Evolutionary conservation across 1,140 invertebrate species (phyloP).

Genomic region (Hirudo medicinalis): DNA sequence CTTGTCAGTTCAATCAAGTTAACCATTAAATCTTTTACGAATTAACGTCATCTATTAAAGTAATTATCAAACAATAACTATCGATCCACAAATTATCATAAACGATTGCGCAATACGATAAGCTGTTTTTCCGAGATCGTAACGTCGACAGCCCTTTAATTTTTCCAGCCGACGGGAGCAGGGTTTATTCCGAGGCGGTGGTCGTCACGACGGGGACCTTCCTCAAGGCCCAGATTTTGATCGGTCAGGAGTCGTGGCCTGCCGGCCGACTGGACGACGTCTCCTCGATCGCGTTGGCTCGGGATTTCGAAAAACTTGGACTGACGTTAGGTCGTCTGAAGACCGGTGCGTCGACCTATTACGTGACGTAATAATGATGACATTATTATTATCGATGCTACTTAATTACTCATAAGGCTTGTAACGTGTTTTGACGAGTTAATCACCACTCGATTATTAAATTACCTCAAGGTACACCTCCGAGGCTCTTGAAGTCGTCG

Average conservation of each 20-base stretch:
- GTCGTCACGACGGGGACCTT: constrained; percentile 89
- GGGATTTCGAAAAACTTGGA: constrained; percentile 57
- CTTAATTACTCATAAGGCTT: no score
- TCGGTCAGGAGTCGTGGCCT: constrained; percentile 61
- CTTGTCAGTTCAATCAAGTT: no score
- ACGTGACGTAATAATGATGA: background rate
- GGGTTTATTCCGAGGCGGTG: constrained; percentile 54
- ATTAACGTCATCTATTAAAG: no score
- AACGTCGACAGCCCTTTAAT: background rate
- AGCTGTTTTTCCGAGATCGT: no score
- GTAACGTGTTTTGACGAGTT: background rate
- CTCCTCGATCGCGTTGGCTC: constrained; percentile 65
- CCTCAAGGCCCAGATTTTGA: constrained; percentile 72
- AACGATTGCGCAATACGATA: no score
- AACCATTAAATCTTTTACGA: no score
- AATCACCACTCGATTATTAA: constrained; percentile 14
- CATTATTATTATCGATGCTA: background rate
- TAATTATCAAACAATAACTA: no score
- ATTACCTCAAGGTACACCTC: constrained; percentile 59
- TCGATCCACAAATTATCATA: no score
- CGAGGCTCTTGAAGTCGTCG: constrained; percentile 56
- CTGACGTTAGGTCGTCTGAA: constrained; percentile 74
- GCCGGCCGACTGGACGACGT: constrained; percentile 73
- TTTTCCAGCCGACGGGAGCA: constrained; percentile 32
- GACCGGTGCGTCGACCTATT: constrained; percentile 50